Percentiles rank a stretch among this genome's conserved stretches.
Evolutionary conservation across 2,888 invertebrate species (phyloP).

Genomic region (Xanthia togata): DNA sequence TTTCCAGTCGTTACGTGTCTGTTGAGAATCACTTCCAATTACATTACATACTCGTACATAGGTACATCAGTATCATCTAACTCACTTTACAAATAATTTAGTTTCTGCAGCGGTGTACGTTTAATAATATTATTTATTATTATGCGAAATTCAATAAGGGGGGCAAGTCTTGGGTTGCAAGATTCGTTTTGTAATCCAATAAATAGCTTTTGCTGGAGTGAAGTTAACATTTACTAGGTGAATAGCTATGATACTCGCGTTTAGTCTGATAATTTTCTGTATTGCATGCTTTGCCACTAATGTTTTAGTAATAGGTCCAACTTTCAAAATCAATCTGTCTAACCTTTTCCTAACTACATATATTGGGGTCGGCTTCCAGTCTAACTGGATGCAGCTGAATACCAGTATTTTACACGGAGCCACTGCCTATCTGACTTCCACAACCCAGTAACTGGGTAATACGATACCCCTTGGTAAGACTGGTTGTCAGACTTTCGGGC

Average conservation of each 20-base stretch:
- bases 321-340: too few species aligned
- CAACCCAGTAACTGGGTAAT: too few species aligned
- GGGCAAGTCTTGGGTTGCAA: conserved; percentile 37
- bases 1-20: conserved; percentile 26
- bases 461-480: too few species aligned
- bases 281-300: conserved; percentile 10
- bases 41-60: conserved; percentile 11
- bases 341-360: too few species aligned
- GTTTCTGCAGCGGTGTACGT: conserved; percentile 57
- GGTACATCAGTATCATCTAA: conserved; percentile 35
- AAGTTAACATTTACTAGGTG: conserved; percentile 70
- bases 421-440: too few species aligned
- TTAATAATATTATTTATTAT: conserved; percentile 74
- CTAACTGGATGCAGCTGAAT: too few species aligned
- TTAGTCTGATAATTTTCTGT: conserved; percentile 37
- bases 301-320: conserved; percentile 9
- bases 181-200: conserved; percentile 73
- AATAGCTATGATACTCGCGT: conserved; percentile 40
- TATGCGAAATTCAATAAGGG: conserved; percentile 63
- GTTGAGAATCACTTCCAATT: conserved; percentile 3
- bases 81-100: conserved; percentile 59
- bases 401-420: too few species aligned
- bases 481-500: too few species aligned
- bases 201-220: conserved; percentile 70
- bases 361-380: too few species aligned